These are phyloP conservation scores for Drosophila paramelanica DNA, from an alignment of 2,888 invertebrate genomes.

Conservation along the genomic window DNA sequence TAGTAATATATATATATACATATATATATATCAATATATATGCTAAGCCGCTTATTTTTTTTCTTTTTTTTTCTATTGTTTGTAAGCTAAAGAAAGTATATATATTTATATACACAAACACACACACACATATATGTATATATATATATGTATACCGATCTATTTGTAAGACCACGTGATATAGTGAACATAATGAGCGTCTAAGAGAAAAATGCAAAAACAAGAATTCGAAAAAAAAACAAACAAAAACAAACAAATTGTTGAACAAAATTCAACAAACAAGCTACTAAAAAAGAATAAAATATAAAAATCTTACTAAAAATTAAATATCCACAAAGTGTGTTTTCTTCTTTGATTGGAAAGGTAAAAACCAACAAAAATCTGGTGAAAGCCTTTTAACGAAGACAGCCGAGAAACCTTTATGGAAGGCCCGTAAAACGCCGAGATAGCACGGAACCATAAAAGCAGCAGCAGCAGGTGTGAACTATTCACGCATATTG, in stretches of 20 bases:
- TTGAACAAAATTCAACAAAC: constrained; percentile 50
- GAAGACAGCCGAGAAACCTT: constrained; percentile 2
- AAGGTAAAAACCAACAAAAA: neutral
- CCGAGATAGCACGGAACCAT: constrained; percentile 2
- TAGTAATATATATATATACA: constrained; percentile 28
- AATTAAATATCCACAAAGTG: constrained; percentile 48
- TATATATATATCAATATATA: constrained; percentile 33
- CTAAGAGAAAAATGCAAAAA: constrained; percentile 60
- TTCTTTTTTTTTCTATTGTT: constrained; percentile 45
- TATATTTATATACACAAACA: constrained; percentile 21
- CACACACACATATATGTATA: no score
- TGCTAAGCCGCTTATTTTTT: constrained; percentile 37
- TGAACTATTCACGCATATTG: constrained; percentile 7
- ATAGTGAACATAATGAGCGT: constrained; percentile 76
- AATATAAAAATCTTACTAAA: constrained; percentile 68
- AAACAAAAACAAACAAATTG: constrained; percentile 47
- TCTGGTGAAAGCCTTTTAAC: constrained; percentile 19
- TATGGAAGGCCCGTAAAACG: neutral
- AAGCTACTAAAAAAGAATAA: constrained; percentile 66
- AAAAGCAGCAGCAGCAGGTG: constrained; percentile 2
- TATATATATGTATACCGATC: constrained; percentile 19
- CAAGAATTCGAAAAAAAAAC: constrained; percentile 55
- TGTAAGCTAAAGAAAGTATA: constrained; percentile 46
- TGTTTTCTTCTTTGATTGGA: constrained; percentile 16
- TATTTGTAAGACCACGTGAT: constrained; percentile 77